These are phyloP conservation scores for Pollimyrus isidori DNA, from an alignment of 2,113 vertebrate genomes.

Conservation along the genomic window DNA sequence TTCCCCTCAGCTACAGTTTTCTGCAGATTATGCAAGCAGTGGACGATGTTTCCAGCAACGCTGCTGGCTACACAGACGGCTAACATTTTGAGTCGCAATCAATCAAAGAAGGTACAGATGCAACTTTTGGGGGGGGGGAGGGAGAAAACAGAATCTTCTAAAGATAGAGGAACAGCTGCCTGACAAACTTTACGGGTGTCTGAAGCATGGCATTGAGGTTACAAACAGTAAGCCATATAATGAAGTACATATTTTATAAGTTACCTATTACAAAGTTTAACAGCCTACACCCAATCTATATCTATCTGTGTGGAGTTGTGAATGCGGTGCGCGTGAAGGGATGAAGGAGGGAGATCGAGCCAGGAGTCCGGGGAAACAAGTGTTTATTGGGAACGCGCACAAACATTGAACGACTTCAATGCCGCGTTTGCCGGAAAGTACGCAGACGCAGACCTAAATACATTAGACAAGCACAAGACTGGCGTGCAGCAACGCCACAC, in stretches of 20 bases:
- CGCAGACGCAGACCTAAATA: no score
- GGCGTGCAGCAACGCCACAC: no score
- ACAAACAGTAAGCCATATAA: neutral
- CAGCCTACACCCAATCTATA: neutral
- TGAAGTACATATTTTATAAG: neutral
- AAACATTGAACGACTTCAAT: no score
- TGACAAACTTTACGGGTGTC: neutral
- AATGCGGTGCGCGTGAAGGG: no score
- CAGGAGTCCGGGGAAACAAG: no score
- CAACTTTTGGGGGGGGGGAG: slow-evolving; percentile 15
- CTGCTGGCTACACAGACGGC: slow-evolving; percentile 30
- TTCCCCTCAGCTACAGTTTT: slow-evolving; percentile 51
- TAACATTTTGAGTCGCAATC: slow-evolving; percentile 51
- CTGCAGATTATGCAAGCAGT: slow-evolving; percentile 28
- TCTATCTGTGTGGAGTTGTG: neutral
- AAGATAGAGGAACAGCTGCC: neutral
- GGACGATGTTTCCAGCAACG: neutral
- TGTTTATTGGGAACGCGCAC: no score
- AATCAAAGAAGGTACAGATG: slow-evolving; percentile 44
- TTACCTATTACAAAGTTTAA: neutral
- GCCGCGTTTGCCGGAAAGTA: no score
- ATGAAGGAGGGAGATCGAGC: no score
- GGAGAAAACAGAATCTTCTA: neutral
- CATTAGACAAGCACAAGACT: no score
- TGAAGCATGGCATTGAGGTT: neutral